Evolutionary conservation across 2,113 vertebrate genomes (phyloP).

Genomic region (Eublepharis macularius): DNA sequence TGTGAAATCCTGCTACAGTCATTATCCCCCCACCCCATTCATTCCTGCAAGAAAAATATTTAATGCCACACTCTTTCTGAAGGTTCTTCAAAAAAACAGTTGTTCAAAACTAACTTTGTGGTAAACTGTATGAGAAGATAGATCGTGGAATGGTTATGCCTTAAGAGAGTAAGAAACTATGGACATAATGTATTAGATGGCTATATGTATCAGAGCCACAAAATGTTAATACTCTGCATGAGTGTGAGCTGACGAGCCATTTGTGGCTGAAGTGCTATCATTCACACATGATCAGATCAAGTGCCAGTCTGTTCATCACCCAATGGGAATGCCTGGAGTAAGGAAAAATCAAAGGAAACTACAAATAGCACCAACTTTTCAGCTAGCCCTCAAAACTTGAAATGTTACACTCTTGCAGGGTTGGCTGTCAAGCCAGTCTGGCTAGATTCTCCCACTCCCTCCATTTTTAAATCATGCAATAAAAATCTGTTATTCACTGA

Average conservation of each 20-base stretch:
- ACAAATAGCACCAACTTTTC: conserved; percentile 69
- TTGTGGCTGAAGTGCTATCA: conserved; percentile 56
- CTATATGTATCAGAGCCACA: not conserved
- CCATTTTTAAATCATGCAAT: no score
- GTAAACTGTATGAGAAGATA: not conserved
- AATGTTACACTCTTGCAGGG: conserved; percentile 27
- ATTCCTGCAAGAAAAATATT: no score
- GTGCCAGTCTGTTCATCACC: conserved; percentile 52
- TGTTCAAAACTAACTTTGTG: not conserved
- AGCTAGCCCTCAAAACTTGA: conserved; percentile 38
- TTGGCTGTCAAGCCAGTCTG: not conserved
- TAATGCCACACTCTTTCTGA: no score
- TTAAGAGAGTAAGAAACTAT: not conserved
- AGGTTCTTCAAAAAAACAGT: no score
- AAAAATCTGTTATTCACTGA: no score
- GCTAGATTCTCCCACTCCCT: no score
- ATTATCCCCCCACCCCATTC: no score
- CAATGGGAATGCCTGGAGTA: conserved; percentile 66
- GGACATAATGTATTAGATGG: not conserved
- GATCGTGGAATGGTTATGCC: not conserved
- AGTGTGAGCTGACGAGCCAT: conserved; percentile 49
- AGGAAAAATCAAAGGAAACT: conserved; percentile 71
- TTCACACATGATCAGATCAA: conserved; percentile 55
- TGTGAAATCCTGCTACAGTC: no score
- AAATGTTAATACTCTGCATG: conserved; percentile 21